phyloP scores from a whole-genome alignment of 2,797 vertebrate species.

The Scolopax rusticola region DNA sequence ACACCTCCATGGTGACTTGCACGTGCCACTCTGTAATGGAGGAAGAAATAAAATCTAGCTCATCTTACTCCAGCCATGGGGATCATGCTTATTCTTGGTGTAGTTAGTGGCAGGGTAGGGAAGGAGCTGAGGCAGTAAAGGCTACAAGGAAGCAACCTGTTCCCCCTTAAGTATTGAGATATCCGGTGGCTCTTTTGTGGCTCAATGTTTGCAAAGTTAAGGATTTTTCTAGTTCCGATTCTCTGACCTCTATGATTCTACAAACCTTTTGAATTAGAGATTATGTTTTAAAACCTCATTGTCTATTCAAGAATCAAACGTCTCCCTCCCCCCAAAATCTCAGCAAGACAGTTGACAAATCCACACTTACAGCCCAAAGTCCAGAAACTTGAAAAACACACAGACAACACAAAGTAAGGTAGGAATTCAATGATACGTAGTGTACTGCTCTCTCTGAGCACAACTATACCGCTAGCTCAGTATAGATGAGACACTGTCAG shows the following conservation, averaged over 20 bases:
- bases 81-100: background rate
- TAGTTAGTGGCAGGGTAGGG: background rate
- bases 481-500: constrained; percentile 4
- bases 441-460: background rate
- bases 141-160: background rate
- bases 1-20: background rate
- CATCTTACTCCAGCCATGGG: background rate
- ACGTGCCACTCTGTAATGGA: background rate
- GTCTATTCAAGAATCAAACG: background rate
- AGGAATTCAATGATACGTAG: background rate
- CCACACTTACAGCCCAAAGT: background rate
- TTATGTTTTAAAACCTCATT: background rate
- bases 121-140: background rate
- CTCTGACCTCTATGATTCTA: background rate
- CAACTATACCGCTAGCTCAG: background rate
- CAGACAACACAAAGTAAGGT: background rate
- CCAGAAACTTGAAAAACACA: background rate
- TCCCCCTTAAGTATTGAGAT: background rate
- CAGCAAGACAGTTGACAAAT: background rate
- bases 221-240: background rate
- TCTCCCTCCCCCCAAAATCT: background rate
- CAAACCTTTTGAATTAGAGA: background rate
- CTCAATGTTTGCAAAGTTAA: background rate
- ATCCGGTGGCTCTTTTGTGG: background rate
- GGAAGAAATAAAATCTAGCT: background rate